phyloP scores from a whole-genome alignment of 2,888 invertebrate species.

The Fragum fragum region DNA sequence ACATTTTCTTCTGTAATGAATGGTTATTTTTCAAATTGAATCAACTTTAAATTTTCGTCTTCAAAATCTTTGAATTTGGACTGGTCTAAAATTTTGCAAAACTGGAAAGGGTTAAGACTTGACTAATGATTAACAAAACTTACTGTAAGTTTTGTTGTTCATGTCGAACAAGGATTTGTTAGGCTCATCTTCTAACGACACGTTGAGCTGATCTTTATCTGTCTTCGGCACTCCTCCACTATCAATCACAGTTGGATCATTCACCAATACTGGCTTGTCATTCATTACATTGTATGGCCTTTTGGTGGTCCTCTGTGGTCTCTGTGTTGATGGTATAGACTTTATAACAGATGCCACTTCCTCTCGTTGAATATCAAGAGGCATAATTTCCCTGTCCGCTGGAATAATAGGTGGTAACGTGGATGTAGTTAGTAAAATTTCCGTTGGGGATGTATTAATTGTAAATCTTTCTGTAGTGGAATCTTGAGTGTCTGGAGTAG shows the following conservation, averaged over 20 bases:
- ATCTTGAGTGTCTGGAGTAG: background rate
- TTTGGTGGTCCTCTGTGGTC: background rate
- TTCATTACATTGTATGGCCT: background rate
- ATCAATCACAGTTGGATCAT: background rate
- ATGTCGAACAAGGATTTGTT: constrained; percentile 28
- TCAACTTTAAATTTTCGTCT: no score
- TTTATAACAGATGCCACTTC: constrained; percentile 1
- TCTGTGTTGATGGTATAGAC: background rate
- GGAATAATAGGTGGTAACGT: background rate
- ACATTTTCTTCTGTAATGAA: no score
- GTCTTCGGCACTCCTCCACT: background rate
- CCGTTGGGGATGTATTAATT: no score
- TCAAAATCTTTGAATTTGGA: no score
- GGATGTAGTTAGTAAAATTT: background rate
- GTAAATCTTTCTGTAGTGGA: background rate
- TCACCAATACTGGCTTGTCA: background rate
- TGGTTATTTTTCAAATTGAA: no score
- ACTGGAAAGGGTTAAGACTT: no score
- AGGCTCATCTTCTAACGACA: constrained; percentile 40
- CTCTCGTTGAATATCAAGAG: background rate
- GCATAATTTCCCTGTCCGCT: background rate
- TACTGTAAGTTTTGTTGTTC: constrained; percentile 57
- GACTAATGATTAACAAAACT: constrained; percentile 18
- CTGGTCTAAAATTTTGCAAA: no score
- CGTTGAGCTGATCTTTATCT: constrained; percentile 39